Percentiles rank a stretch among this genome's conserved stretches.
phyloP scores from a whole-genome alignment of 1,140 invertebrate species.

The Homarus americanus region DNA sequence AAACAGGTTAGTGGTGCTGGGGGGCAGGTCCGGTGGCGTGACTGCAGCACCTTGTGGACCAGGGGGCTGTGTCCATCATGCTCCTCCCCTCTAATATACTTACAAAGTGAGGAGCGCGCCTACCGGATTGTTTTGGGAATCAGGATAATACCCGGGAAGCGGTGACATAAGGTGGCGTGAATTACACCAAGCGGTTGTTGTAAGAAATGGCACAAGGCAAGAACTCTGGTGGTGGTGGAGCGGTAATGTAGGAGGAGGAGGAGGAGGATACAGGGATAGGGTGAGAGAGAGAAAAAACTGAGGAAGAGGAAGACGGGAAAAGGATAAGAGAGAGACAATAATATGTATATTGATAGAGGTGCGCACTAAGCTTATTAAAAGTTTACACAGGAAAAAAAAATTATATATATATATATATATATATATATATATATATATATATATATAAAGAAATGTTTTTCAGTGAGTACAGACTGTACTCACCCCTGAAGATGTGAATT shows the following conservation, averaged over 20 bases:
- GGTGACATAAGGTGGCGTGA: slow-evolving; percentile 23
- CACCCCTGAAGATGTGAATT: no score
- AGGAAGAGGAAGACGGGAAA: not conserved
- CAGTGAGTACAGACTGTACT: no score
- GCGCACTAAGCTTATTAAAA: no score
- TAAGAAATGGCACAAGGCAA: not conserved
- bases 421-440: no score
- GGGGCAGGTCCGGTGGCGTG: not conserved
- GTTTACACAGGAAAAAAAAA: not conserved
- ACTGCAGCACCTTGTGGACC: slow-evolving; percentile 20
- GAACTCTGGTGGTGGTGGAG: no score
- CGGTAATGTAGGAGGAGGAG: not conserved
- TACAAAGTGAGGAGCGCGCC: slow-evolving; percentile 13
- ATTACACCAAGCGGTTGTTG: not conserved
- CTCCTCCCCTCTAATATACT: slow-evolving; percentile 15
- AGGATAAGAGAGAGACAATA: no score
- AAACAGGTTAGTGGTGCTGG: no score
- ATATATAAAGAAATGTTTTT: no score
- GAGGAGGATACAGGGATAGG: not conserved
- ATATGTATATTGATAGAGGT: no score
- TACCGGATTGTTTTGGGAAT: not conserved
- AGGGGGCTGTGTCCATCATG: not conserved
- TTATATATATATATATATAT: no score
- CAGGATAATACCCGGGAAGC: not conserved
- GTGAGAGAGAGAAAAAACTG: no score